Evolutionary conservation across 2,113 vertebrate genomes (phyloP), one percentile per base, ranked within the genome.

Genomic region (Psilopogon haemacephalus): DNA sequence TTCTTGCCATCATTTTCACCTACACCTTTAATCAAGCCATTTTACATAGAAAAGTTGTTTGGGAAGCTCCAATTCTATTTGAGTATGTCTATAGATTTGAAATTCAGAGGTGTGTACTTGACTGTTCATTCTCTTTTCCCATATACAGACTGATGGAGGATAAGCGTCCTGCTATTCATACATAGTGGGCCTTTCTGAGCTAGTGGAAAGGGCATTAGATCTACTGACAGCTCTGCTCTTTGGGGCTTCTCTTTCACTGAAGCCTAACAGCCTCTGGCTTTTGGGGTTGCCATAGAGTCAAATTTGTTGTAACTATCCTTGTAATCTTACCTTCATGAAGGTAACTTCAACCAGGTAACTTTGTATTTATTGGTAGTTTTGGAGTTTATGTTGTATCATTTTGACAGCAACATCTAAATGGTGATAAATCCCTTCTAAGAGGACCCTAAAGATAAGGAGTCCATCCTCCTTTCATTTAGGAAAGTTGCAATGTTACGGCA

Each of bases 401-500:
- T 80, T 76, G 75, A 23, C 35, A 23, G 70, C 24, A n/a, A n/a
- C 18, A 37, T 84, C 12, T 33, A n/a, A 87, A 42, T 9, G 35
- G 21, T n/a, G 27, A 52, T 52, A 69, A 90, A 76, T 59, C 69
- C 40, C 21, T 76, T 40, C 18, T 72, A 27, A 88, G 65, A 84
- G 50, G 32, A 88, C 60, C 65, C 69, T 90, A 58, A 15, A 68
- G 79, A 59, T 88, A 88, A 85, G 65, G 42, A 77, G 56, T 93
- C 60, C 42, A 88, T 73, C 71, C 33, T 78, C 15, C 75, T 93
- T 65, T 77, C 32, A 26, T 73, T 81, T 63, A 76, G 89, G 50
- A 89, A 91, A 77, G 70, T 81, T 79, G 70, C 60, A 40, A 38
- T 32, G 37, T 72, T 84, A 71, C 6, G n/a, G 78, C 44, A 68